Conservation (phyloP, 2,888 invertebrate genomes). For the Rhagonycha fulva region DNA sequence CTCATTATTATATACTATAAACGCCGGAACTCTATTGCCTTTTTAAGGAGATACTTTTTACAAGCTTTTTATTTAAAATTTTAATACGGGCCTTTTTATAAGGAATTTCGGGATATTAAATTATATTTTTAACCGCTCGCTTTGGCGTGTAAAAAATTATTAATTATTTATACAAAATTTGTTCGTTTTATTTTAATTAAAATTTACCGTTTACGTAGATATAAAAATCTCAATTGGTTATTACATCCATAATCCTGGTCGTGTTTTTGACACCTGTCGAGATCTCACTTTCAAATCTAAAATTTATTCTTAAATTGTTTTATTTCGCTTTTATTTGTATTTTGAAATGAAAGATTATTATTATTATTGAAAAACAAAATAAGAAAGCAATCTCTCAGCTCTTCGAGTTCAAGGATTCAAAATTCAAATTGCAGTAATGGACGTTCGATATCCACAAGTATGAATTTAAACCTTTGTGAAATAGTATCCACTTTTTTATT, state of each 20-base stretch:
- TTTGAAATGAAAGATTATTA: background rate
- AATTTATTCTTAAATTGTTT: background rate
- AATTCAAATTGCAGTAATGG: background rate
- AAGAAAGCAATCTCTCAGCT: background rate
- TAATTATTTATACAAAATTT: background rate
- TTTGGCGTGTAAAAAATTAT: background rate
- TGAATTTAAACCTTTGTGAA: background rate
- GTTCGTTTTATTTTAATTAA: too few species aligned
- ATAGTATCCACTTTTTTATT: background rate
- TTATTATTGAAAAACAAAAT: background rate
- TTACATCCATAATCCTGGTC: background rate
- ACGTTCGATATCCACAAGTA: background rate
- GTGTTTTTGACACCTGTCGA: background rate
- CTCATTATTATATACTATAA: background rate
- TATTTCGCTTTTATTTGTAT: background rate
- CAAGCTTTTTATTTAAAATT: background rate
- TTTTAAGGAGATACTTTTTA: background rate
- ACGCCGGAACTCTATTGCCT: background rate
- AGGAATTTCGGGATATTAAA: background rate
- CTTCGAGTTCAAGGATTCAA: background rate
- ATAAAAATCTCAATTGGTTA: background rate
- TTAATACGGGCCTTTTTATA: background rate
- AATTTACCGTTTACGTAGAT: background rate
- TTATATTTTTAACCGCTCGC: background rate
- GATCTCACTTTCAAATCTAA: background rate